Evolutionary conservation across 2,113 vertebrate genomes (phyloP), one percentile per base, ranked within the genome.

Genomic region (Phyllostomus discolor): DNA sequence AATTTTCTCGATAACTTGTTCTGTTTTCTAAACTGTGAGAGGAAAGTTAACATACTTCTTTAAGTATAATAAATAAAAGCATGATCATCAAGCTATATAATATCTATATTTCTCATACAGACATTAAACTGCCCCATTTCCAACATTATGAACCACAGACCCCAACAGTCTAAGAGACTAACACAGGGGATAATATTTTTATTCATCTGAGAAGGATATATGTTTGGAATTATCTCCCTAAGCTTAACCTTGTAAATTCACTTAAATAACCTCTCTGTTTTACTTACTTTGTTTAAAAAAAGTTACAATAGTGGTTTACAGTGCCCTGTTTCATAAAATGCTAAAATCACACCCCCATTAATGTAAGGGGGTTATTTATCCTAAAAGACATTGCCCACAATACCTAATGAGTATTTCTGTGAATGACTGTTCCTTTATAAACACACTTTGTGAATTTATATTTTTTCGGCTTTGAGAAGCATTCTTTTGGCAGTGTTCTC

Each of bases 401-500:
- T 46, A 91, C 10, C 38, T 86, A 82, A 90, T 89, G 48, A 35
- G 28, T 80, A 70, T 59, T 83, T 16, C 52, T 83, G 54, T 70
- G 26, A 69, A 92, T 94, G 69, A n/a, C 0, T 7, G 22, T 28
- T 88, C 59, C 90, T 94, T 92, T 92, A 78, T 80, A 91, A 94
- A 80, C 33, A 92, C 64, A 91, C 26, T 95, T 54, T 76, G 80
- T 80, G 93, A 83, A 84, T 88, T 91, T 28, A 86, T 97, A 43
- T n/a, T 16, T 50, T 96, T 95, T 76, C 17, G 10, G 46, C 19
- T 73, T 95, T 95, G 75, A 86, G 76, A 97, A 59, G 6, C 57
- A 86, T 86, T 90, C 7, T 83, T 93, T 94, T 96, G 88, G 35
- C 64, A 95, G 83, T 70, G 95, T 95, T 87, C 43, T 73, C 16